Evolutionary conservation across 2,797 vertebrate species (phyloP), one percentile per base, ranked within the genome.

Genomic region (Hippopotamyrus pictus): DNA sequence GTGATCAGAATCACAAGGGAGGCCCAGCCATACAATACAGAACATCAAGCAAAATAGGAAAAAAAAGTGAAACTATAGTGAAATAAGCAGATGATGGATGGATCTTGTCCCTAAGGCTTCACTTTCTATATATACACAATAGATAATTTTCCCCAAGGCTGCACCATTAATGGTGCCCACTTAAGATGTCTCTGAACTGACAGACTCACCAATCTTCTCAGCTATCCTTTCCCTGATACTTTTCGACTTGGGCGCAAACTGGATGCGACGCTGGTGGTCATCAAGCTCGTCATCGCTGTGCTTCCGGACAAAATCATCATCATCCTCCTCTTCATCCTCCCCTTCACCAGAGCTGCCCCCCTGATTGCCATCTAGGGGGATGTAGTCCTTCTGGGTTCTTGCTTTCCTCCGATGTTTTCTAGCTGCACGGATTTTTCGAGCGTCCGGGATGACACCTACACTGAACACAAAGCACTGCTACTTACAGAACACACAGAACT

Each of bases 151-250:
- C 44, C 9, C 41, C 22, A 85, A 22, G 44, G 17, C 29, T 53
- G 51, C 25, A 57, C 53, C 51, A 59, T n/a, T 57, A 37, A 33
- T 86, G 29, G 50, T 25, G 48, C 17, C 11, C 87, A 25, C 12
- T 37, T 5, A 69, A 7, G 69, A 76, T 57, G 50, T n/a, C 65
- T 33, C 19, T 22, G 5, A 44, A 50, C 0, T 51, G 17, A 87
- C 33, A 37, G 6, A 3, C 93, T 91, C 93, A 99, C 98, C 94
- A 90, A 96, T 94, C 91, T 96, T 96, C 92, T 97, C 96, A 5
- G 95, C 91, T 91, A 99, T 97, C 91, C 96, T 96, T 91, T 98
- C 95, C 91, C 94, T 94, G 48, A 98, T 93, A 87, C 95, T 96
- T 94, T 95, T 97, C 57, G 94, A 89, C 92, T 95, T 95, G 3